These are phyloP conservation scores for sheep (Ovis aries) DNA, from an alignment of 2,113 vertebrate genomes.

Conservation along the genomic window ARS-UI_Ramb_v3.0 NC_056054.1:30680001-30680500, in stretches of 20 bases:
- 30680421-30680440: background rate
- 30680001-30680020: background rate
- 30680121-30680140: background rate
- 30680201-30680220: background rate
- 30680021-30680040: background rate
- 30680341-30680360: background rate
- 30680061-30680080: background rate
- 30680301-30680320: background rate
- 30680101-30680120: background rate
- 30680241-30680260: background rate
- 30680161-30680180: background rate
- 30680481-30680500: background rate
- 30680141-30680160: background rate
- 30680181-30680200: background rate
- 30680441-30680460: background rate
- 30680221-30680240: background rate
- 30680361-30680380: background rate
- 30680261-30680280: background rate
- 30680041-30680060: background rate
- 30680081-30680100: background rate
- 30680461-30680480: background rate
- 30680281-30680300: background rate
- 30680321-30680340: background rate
- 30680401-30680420: background rate
- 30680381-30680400: background rate